Percentiles rank a stretch among this genome's conserved stretches.
Evolutionary conservation across 2,888 invertebrate species (phyloP).

Genomic region (Aquatica leii): DNA sequence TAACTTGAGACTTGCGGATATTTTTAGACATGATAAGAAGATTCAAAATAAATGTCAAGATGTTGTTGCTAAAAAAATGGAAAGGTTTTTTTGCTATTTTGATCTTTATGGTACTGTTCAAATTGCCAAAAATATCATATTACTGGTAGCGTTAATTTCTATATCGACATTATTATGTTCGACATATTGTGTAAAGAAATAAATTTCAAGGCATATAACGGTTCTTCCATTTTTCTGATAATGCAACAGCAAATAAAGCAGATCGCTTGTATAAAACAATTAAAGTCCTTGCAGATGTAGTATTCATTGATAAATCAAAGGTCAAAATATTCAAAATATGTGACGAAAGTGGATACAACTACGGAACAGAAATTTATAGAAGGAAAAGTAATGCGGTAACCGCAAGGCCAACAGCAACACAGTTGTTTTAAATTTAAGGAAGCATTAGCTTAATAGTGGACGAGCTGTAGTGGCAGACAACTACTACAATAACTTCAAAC

Average conservation of each 20-base stretch:
- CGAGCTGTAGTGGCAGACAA: no score
- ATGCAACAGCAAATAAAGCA: slow-evolving; percentile 18
- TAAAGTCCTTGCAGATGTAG: background rate
- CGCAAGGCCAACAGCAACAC: no score
- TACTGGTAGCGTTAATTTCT: slow-evolving; percentile 21
- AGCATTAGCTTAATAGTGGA: background rate
- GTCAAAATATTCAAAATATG: background rate
- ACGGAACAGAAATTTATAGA: background rate
- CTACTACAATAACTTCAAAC: no score
- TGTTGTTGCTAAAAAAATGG: no score
- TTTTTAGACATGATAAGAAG: no score
- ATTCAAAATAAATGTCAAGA: no score
- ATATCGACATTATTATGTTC: slow-evolving; percentile 21
- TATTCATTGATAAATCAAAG: background rate
- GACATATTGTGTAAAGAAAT: slow-evolving; percentile 18
- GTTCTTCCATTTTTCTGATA: slow-evolving; percentile 22
- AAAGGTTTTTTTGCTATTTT: no score
- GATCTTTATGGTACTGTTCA: no score
- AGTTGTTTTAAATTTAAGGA: background rate
- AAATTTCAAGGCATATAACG: slow-evolving; percentile 17
- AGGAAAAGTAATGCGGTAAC: background rate
- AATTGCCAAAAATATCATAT: slow-evolving; percentile 20
- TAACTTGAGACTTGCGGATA: no score
- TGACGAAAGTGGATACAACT: background rate
- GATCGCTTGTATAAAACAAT: slow-evolving; percentile 16